Evolutionary conservation across 2,888 invertebrate species (phyloP), one percentile per base, ranked within the genome.

Genomic region (Sthenelais limicola): DNA sequence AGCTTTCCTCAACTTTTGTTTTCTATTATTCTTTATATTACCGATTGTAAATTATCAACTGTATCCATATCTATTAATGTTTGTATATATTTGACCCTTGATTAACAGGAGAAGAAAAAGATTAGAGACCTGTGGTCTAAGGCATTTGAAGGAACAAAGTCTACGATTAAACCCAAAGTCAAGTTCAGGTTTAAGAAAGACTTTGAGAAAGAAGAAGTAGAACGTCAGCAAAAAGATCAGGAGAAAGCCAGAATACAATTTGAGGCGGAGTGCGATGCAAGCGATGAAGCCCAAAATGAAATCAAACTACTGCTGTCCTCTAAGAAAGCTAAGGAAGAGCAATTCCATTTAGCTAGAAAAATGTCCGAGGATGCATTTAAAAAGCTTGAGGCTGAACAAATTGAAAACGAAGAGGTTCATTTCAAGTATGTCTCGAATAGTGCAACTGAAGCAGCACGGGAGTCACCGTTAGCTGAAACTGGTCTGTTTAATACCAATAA

Each of bases 31-130:
- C 15, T 9, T 43, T 43, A 15, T 15, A 12, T 43, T 43, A 9
- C 43, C 15, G 15, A 12, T 43, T 43, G 43, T 48, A 48, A 24
- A 48, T 48, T 48, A 43, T 43, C 9, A 48, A 48, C 21, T n/a
- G n/a, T n/a, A n/a, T n/a, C n/a, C n/a, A n/a, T n/a, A n/a, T n/a
- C n/a, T n/a, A n/a, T n/a, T n/a, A n/a, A 48, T 21, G 3, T n/a
- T 52, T 52, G 21, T 52, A n/a, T 52, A 28, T 52, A 21, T 52
- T 30, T 21, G 3, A 52, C 21, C 52, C 15, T n/a, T 7, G 30
- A 32, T 56, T 32, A 56, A 38, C 24, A 62, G 62, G 62, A 62
- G 26, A 62, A 62, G 62, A 62, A 62, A 62, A 62, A 62, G 24
- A 43, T 62, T 24, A 35, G 28, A 18, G 62, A 62, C 28, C 62